Conservation (phyloP, 2,797 vertebrate genomes). For the Spinus olivaceus region DNA sequence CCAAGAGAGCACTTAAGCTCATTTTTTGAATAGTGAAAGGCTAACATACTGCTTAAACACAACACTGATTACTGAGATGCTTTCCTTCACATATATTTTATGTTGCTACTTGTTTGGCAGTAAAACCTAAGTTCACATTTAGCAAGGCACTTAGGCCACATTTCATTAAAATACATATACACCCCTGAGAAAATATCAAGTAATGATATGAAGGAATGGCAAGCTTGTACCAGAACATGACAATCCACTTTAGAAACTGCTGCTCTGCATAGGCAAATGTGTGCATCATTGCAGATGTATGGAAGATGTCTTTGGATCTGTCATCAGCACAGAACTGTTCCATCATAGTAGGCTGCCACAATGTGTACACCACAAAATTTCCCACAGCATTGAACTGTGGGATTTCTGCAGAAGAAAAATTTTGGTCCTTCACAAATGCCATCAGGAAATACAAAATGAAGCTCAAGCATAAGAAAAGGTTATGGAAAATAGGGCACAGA, state of each 20-base stretch:
- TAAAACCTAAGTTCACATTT: background rate
- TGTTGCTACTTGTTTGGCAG: background rate
- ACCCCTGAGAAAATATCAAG: background rate
- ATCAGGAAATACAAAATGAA: background rate
- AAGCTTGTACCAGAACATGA: background rate
- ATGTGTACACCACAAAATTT: accelerated
- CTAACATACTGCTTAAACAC: conserved; percentile 22
- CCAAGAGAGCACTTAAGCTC: conserved; percentile 35
- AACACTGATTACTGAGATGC: background rate
- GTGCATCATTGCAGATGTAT: background rate
- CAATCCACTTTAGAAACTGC: background rate
- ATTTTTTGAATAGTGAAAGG: conserved; percentile 10
- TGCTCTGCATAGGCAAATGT: background rate
- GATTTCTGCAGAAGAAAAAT: background rate
- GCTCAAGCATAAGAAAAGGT: background rate
- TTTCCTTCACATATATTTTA: conserved; percentile 2
- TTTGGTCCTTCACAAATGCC: background rate
- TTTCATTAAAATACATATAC: background rate
- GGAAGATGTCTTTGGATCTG: background rate
- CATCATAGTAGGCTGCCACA: background rate
- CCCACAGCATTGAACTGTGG: background rate
- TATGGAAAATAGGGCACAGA: background rate
- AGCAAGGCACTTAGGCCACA: background rate
- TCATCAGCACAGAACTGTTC: background rate
- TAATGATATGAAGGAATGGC: background rate